A percentile compares a stretch with the other conserved stretches of the same genome.
phyloP scores from a whole-genome alignment of 2,888 invertebrate genomes.

The Geotrupes spiniger region DNA sequence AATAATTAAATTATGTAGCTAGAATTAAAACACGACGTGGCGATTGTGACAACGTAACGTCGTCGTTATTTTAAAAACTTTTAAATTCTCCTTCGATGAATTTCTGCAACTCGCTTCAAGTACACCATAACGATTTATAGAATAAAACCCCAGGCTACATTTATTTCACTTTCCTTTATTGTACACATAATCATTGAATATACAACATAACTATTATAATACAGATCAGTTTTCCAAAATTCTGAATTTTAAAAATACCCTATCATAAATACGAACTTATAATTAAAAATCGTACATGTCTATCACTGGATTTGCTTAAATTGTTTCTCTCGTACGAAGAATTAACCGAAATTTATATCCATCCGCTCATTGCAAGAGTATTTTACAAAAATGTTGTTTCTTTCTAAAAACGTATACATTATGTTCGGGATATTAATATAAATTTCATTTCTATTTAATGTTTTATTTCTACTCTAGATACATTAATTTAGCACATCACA shows the following conservation, averaged over 20 bases:
- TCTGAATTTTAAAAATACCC: slow-evolving; percentile 24
- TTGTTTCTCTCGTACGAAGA: slow-evolving; percentile 6
- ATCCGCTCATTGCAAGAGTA: slow-evolving; percentile 9
- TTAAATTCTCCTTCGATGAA: too few relatives aligned
- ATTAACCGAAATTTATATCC: slow-evolving; percentile 9
- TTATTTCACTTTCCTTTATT: slow-evolving; percentile 31
- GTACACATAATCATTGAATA: slow-evolving; percentile 41
- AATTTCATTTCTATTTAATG: slow-evolving; percentile 15
- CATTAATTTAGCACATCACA: slow-evolving; percentile 35
- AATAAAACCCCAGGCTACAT: too few relatives aligned
- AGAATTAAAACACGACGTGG: too few relatives aligned
- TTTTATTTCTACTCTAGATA: slow-evolving; percentile 21
- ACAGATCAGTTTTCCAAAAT: slow-evolving; percentile 20
- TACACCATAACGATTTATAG: too few relatives aligned
- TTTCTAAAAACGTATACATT: slow-evolving; percentile 19
- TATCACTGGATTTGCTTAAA: slow-evolving; percentile 16
- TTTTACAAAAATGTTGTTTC: slow-evolving; percentile 16
- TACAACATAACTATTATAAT: slow-evolving; percentile 35
- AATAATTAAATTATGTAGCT: too few relatives aligned
- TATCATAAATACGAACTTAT: slow-evolving; percentile 23
- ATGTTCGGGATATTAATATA: slow-evolving; percentile 12
- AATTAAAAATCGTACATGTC: slow-evolving; percentile 25
- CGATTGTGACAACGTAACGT: too few relatives aligned
- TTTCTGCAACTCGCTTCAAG: too few relatives aligned
- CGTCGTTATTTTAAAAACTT: too few relatives aligned